Evolutionary conservation across 1,140 invertebrate species (phyloP), one percentile per base, ranked within the genome.

Genomic region (Cephus cinctus): DNA sequence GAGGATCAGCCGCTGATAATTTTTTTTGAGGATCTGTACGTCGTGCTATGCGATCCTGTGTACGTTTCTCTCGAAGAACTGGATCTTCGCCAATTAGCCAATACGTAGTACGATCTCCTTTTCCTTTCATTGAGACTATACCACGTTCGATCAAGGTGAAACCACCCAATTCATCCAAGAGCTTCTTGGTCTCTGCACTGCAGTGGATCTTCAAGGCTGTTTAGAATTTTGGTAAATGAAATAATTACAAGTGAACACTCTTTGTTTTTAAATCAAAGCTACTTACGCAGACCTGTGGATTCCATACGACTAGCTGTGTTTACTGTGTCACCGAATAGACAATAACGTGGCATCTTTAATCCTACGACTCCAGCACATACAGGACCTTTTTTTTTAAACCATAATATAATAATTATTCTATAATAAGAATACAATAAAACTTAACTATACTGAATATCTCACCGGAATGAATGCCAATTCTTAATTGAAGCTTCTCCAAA

Each of bases 231-330:
- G 14, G 4, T 44, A 46, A 38, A 27, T 39, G 43, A 34, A 21
- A 2, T 23, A 46, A 18, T 31, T 36, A 19, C 12, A 27, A 11
- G 22, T 41, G 20, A 5, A 34, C 4, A 38, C 36, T 40, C n/a
- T 47, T 48, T 16, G 23, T 44, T 40, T n/a, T 20, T 42, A 19
- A 47, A 14, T 6, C 20, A 44, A 16, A 19, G 38, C 18, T 47
- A 69, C 75, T 79, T 62, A 87, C 85, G 79, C 53, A 83, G 80
- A 22, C 92, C 91, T 23, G 88, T 93, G 0, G 92, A 95, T 77
- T 96, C 94, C 93, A 97, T 96, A 39, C 94, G 80, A 16, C 89
- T 93, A 0, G 94, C 91, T 0, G 92, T 96, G 70, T 97, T 97
- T 4, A 97, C 91, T 0, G 92, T 94, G 59, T 95, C 92, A 0